A percentile compares a stretch with the other conserved stretches of the same genome.
phyloP scores from a whole-genome alignment of 2,113 vertebrate species.

The Ctenomys sociabilis region DNA sequence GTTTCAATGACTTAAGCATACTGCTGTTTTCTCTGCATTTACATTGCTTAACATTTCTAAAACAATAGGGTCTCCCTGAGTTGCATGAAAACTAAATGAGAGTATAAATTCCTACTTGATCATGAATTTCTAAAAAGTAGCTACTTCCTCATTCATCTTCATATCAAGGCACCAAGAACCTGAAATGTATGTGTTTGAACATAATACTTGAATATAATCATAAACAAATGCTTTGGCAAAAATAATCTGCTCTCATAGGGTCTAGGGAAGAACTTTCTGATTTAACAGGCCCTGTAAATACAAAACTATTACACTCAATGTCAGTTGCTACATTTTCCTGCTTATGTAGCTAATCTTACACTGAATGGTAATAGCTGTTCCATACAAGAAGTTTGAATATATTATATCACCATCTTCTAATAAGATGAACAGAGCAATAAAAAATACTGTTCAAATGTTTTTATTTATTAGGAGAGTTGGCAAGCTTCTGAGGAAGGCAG shows the following conservation, averaged over 20 bases:
- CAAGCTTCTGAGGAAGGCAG: background rate
- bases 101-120: background rate
- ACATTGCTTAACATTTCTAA: conserved; percentile 45
- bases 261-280: background rate
- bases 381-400: conserved; percentile 3
- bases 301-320: background rate
- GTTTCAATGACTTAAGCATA: background rate
- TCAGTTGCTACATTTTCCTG: background rate
- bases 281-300: background rate
- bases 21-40: background rate
- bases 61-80: background rate
- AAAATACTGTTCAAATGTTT: conserved; percentile 29
- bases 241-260: background rate
- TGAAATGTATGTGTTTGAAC: background rate
- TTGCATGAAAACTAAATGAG: background rate
- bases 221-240: conserved; percentile 20
- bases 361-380: background rate
- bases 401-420: background rate
- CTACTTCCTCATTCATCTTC: background rate
- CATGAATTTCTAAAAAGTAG: background rate
- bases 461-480: background rate
- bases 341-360: background rate
- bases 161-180: background rate
- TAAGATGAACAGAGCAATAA: background rate
- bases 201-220: background rate